phyloP scores from a whole-genome alignment of 2,888 invertebrate genomes.

The Cataglyphis livida region DNA sequence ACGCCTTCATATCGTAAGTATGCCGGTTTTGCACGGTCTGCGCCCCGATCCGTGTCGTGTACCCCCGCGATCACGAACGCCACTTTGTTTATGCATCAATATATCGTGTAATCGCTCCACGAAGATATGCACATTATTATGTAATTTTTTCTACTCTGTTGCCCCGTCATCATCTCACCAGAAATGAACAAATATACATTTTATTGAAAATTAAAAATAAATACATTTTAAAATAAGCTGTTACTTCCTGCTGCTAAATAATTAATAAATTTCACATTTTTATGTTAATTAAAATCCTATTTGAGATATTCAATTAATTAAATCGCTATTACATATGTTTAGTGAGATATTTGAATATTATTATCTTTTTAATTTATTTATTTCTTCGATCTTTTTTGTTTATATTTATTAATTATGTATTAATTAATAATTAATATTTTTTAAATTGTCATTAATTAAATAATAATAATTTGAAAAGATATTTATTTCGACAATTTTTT shows the following conservation, averaged over 20 bases:
- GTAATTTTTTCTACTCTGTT: not conserved
- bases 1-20: constrained; percentile 60
- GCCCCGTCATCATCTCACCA: not conserved
- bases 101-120: constrained; percentile 39
- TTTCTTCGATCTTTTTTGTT: not conserved
- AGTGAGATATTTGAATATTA: not conserved
- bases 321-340: not conserved
- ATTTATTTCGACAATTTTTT: not conserved
- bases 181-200: not conserved
- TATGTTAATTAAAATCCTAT: not conserved
- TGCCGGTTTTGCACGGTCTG: constrained; percentile 51
- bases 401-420: not conserved
- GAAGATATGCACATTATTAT: not conserved
- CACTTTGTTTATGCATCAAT: constrained; percentile 34
- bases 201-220: not conserved
- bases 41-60: constrained; percentile 42
- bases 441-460: not conserved
- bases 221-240: not conserved
- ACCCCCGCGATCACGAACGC: constrained; percentile 31
- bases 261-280: not conserved
- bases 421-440: not conserved
- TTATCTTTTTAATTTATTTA: not conserved
- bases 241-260: not conserved
- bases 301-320: not conserved
- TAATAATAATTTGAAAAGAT: too few species aligned